phyloP scores from a whole-genome alignment of 2,888 invertebrate species.

The Tetramorium bicarinatum region DNA sequence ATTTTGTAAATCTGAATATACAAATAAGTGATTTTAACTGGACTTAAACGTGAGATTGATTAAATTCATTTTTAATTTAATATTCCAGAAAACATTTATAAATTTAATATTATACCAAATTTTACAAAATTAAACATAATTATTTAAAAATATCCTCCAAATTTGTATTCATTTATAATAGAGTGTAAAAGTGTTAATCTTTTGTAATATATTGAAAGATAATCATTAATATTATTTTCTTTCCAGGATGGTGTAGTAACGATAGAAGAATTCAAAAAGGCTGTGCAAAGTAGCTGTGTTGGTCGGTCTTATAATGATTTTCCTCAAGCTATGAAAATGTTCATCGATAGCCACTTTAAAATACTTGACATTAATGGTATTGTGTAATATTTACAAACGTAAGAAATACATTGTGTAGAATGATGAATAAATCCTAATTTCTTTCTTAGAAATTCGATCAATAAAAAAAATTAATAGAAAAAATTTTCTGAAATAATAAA shows the following conservation, averaged over 20 bases:
- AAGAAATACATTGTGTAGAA: neutral
- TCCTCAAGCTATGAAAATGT: conserved; percentile 95
- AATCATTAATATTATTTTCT: conserved; percentile 6
- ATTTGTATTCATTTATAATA: neutral
- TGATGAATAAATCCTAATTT: conserved; percentile 2
- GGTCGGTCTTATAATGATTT: conserved; percentile 93
- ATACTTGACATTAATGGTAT: conserved; percentile 92
- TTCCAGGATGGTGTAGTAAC: conserved; percentile 93
- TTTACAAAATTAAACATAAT: neutral
- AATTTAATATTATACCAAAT: conserved; percentile 1
- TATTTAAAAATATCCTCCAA: neutral
- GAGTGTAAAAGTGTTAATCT: neutral
- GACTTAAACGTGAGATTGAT: neutral
- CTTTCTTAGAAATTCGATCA: neutral
- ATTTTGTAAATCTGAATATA: neutral
- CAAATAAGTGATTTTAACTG: neutral
- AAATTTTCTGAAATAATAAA: neutral
- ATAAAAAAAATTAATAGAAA: neutral
- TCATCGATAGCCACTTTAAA: conserved; percentile 94
- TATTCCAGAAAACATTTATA: neutral
- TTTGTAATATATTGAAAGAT: neutral
- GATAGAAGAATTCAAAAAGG: conserved; percentile 93
- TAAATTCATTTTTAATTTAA: neutral
- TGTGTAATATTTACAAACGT: conserved; percentile 18
- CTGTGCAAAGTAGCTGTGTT: conserved; percentile 93